phyloP scores from a whole-genome alignment of 2,888 invertebrate species.

The Serripes groenlandicus region DNA sequence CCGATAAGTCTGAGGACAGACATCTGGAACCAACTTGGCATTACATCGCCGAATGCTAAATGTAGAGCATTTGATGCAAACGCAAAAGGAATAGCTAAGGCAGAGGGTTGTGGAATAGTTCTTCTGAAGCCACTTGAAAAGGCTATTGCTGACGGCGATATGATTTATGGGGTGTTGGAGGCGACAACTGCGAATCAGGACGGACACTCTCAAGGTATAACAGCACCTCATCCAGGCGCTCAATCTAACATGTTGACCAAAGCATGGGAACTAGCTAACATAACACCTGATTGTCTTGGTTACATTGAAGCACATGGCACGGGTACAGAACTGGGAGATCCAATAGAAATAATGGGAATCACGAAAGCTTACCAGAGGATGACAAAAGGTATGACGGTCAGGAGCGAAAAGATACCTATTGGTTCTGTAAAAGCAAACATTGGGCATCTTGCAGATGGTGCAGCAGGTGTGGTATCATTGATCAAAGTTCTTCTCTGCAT shows the following conservation, averaged over 20 bases:
- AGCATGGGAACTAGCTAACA: slow-evolving; percentile 26
- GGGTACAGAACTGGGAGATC: slow-evolving; percentile 12
- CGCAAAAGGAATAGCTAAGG: slow-evolving; percentile 27
- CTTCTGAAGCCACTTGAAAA: slow-evolving; percentile 29
- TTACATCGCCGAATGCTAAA: slow-evolving; percentile 17
- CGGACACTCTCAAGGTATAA: slow-evolving; percentile 30
- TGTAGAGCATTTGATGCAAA: slow-evolving; percentile 41
- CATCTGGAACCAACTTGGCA: slow-evolving; percentile 34
- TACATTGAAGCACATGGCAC: slow-evolving; percentile 32
- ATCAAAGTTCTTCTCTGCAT: slow-evolving; percentile 5
- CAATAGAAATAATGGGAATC: slow-evolving; percentile 8
- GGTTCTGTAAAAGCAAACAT: slow-evolving; percentile 1
- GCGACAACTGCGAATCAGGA: slow-evolving; percentile 35
- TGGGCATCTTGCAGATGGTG: slow-evolving; percentile 13
- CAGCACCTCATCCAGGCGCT: slow-evolving; percentile 22
- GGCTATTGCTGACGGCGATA: slow-evolving; percentile 31
- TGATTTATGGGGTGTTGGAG: slow-evolving; percentile 25
- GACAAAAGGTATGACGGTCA: not conserved
- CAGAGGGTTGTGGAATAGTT: slow-evolving; percentile 37
- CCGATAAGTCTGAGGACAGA: slow-evolving; percentile 33
- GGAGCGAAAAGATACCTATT: not conserved
- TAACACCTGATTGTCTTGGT: slow-evolving; percentile 16
- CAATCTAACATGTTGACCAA: slow-evolving; percentile 16
- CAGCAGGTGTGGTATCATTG: not conserved
- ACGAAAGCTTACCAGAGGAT: slow-evolving; percentile 4